These are phyloP conservation scores for Mobula hypostoma DNA, from an alignment of 2,113 vertebrate genomes.

Conservation along the genomic window DNA sequence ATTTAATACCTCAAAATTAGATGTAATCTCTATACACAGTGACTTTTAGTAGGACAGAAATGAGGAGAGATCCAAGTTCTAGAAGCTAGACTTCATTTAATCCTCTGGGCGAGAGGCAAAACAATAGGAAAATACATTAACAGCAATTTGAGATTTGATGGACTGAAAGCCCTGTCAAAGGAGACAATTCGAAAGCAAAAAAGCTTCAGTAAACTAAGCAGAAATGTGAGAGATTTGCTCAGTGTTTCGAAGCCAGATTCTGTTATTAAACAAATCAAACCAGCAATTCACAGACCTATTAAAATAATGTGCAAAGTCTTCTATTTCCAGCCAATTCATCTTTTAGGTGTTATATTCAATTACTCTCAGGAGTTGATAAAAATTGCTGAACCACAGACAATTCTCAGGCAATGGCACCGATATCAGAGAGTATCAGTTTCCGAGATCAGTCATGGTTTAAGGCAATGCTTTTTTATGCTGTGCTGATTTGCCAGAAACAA, in stretches of 20 bases:
- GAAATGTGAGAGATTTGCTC: not conserved
- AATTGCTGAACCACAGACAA: not conserved
- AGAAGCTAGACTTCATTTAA: no score
- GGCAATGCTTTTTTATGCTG: not conserved
- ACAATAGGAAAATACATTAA: not conserved
- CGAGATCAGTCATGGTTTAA: not conserved
- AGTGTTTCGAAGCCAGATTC: not conserved
- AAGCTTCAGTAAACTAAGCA: not conserved
- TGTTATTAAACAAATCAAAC: not conserved
- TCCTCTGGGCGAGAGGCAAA: no score
- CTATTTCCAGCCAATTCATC: not conserved
- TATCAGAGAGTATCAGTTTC: not conserved
- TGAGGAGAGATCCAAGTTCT: no score
- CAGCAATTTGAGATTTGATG: not conserved
- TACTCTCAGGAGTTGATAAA: not conserved
- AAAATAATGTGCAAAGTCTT: not conserved
- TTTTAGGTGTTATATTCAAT: not conserved
- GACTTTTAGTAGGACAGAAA: no score
- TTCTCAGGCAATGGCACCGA: not conserved
- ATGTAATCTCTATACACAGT: no score
- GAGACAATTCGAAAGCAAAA: not conserved
- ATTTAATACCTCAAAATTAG: no score
- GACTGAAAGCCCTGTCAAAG: not conserved
- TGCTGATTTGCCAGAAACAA: not conserved
- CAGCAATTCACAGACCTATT: no score